Percentiles rank a stretch among this genome's conserved stretches.
Evolutionary conservation across 1,140 invertebrate genomes (phyloP).

Genomic region (Heliconius congener): DNA sequence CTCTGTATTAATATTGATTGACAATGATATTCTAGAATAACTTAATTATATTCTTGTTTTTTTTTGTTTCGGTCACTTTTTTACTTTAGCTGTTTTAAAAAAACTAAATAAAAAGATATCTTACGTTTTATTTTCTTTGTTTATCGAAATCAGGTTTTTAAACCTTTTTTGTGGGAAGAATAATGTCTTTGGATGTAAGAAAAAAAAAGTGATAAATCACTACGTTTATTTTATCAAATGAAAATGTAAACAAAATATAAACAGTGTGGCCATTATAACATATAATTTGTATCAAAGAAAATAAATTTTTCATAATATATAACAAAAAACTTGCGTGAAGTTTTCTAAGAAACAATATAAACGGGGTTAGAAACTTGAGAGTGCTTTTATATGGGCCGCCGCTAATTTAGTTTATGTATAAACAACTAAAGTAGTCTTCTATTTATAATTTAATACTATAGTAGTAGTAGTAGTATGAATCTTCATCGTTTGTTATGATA

Average conservation of each 20-base stretch:
- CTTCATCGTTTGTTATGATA: neutral
- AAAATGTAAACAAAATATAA: neutral
- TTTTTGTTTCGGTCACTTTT: no score
- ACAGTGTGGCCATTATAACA: neutral
- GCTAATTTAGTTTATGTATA: constrained; percentile 11
- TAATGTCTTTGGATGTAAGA: no score
- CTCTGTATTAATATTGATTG: no score
- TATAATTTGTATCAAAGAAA: neutral
- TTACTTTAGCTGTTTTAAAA: no score
- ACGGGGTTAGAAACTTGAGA: constrained; percentile 9
- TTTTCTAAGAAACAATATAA: constrained; percentile 12
- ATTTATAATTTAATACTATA: constrained; percentile 1
- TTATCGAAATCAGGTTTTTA: no score
- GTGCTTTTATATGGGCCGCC: constrained; percentile 11
- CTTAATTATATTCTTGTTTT: no score
- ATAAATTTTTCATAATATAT: neutral
- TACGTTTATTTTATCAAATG: neutral
- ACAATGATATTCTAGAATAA: no score
- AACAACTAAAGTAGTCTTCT: constrained; percentile 9
- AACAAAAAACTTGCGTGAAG: constrained; percentile 2
- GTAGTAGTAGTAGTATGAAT: neutral
- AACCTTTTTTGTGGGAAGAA: no score
- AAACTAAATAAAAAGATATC: no score
- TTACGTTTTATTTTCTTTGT: no score
- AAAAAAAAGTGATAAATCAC: no score